Base-by-base conservation (phyloP, 2,797 vertebrate genomes). In the Zenarchopterus dispar region DNA sequence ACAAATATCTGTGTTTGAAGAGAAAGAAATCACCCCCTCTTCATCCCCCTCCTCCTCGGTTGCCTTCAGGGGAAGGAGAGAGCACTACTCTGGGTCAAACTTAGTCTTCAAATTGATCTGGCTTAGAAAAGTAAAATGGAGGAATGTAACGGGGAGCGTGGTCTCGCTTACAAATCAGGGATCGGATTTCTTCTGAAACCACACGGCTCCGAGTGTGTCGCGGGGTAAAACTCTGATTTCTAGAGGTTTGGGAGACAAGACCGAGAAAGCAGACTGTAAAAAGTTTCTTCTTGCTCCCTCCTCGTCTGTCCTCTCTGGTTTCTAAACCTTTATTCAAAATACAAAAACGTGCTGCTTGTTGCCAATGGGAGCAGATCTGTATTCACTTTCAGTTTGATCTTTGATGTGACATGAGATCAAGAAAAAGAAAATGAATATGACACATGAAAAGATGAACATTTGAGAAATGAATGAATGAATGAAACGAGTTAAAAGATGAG, bases 1-100 rank as follows among this genome's bases (percentile, higher is more conserved):
- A 93, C 91, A 93, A 93, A 93, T 92, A 93, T 86, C 88, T 88
- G 80, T 93, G 89, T 92, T 93, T 91, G 80, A 77, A 92, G 84
- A 90, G 89, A 88, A 86, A 91, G 78, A 92, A 91, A 91, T 85
- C 84, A 50, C 43, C 75, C 75, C 36, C 36, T 13, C 36, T 3
- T 15, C 11, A 8, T 15, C 36, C 33, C 13, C 31, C 24, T 26
- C 24, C 24, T 26, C 24, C 24, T 6, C 82, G 83, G 85, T 89
- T 88, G 89, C 79, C 44, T 69, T 52, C 4, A 5, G 44, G 16
- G 19, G 41, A 31, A 43, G 63, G 21, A 22, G 69, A 11, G 52
- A 26, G 65, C 42, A 48, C 68, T 70, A 51, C 75, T 73, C 53
- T 24, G 22, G 84, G 82, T 89, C 86, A 78, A 16, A 56, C 62